phyloP scores from a whole-genome alignment of 1,140 invertebrate genomes.

The Microvelia longipes region DNA sequence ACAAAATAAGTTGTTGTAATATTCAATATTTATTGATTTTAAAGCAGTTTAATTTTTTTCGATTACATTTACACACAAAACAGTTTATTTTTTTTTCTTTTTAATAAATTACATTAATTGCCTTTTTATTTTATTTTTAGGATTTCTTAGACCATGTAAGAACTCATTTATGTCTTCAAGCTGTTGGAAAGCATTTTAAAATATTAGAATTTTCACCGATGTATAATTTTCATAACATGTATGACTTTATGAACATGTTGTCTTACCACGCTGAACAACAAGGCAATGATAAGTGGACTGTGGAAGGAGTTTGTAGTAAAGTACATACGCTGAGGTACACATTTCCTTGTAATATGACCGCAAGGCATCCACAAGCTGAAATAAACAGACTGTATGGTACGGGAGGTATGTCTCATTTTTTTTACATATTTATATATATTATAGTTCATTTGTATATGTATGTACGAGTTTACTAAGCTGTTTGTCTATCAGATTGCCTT shows the following conservation, averaged over 20 bases:
- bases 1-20: too few relatives aligned
- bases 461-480: too few relatives aligned
- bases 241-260: conserved; percentile 67
- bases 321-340: conserved; percentile 48
- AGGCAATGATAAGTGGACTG: conserved; percentile 24
- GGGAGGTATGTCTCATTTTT: conserved; percentile 36
- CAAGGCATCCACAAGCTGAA: conserved; percentile 27
- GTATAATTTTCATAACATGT: conserved; percentile 66
- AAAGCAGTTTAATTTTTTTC: too few relatives aligned
- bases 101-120: neutral
- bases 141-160: conserved; percentile 59
- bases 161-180: conserved; percentile 52
- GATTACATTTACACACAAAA: too few relatives aligned
- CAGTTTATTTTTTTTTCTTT: too few relatives aligned
- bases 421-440: neutral
- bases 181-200: conserved; percentile 49
- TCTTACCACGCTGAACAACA: conserved; percentile 49
- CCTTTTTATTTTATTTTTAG: conserved; percentile 25
- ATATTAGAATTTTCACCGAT: conserved; percentile 54
- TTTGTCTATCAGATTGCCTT: too few relatives aligned
- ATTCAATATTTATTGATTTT: too few relatives aligned
- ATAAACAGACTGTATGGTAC: conserved; percentile 51
- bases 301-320: conserved; percentile 37
- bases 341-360: conserved; percentile 59
- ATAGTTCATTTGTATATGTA: too few relatives aligned